Evolutionary conservation across 2,113 vertebrate species (phyloP).

Genomic region (Fregata magnificens): DNA sequence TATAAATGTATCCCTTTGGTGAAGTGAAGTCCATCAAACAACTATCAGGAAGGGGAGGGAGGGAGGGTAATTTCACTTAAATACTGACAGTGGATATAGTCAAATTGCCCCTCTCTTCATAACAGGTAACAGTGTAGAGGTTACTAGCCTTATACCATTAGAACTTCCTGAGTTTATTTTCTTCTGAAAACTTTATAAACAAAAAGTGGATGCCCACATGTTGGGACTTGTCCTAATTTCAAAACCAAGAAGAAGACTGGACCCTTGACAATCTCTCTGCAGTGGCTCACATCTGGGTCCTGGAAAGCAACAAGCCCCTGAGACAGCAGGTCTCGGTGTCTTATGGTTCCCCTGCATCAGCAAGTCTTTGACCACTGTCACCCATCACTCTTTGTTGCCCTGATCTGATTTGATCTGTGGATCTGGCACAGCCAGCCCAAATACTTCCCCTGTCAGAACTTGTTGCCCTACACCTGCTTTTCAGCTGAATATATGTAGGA

Average conservation of each 20-base stretch:
- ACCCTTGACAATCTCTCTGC: background rate
- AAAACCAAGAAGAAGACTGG: background rate
- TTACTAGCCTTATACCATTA: background rate
- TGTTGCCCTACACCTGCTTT: background rate
- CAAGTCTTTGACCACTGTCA: background rate
- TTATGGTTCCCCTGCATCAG: background rate
- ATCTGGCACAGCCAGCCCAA: background rate
- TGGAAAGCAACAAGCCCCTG: background rate
- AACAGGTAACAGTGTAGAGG: background rate
- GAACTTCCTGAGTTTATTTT: background rate
- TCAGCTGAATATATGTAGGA: background rate
- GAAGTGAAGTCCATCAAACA: slow-evolving; percentile 3
- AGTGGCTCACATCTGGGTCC: background rate
- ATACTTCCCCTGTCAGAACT: background rate
- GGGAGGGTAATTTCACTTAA: background rate
- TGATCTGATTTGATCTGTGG: background rate
- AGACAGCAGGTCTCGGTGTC: background rate
- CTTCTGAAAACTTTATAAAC: background rate
- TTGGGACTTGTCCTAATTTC: background rate
- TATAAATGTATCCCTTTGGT: background rate
- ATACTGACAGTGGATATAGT: background rate
- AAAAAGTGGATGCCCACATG: background rate
- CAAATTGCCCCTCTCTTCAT: background rate
- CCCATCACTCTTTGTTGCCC: background rate
- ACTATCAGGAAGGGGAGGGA: background rate